Evolutionary conservation across 2,888 invertebrate genomes (phyloP).

Genomic region (Archips crataeganus): DNA sequence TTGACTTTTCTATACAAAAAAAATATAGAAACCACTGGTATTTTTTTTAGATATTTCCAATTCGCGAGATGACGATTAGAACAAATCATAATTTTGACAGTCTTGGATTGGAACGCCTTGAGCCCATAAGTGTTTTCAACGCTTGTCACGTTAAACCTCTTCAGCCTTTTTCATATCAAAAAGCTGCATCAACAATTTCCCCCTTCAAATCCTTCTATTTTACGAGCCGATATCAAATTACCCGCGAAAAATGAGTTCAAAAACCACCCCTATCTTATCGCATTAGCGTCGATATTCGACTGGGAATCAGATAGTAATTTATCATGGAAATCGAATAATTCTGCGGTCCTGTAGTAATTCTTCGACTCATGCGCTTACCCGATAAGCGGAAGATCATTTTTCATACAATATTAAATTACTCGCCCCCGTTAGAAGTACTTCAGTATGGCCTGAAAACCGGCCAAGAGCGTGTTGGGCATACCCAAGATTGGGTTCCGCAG

Average conservation of each 20-base stretch:
- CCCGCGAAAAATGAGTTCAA: neutral
- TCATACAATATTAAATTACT: constrained; percentile 22
- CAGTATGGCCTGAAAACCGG: no score
- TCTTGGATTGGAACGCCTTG: no score
- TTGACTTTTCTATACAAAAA: no score
- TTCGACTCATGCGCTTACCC: constrained; percentile 41
- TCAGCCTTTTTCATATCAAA: neutral
- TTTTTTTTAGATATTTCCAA: no score
- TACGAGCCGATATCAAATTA: neutral
- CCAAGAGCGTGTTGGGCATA: no score
- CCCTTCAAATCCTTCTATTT: neutral
- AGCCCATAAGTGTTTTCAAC: no score
- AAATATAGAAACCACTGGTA: no score
- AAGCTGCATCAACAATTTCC: neutral
- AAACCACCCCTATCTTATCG: neutral
- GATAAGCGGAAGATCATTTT: constrained; percentile 48
- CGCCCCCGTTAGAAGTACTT: no score
- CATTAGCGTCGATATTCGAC: neutral
- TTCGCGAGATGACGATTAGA: no score
- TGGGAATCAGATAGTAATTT: constrained; percentile 47
- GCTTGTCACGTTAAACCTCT: neutral
- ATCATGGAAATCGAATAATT: constrained; percentile 58
- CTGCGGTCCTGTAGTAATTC: constrained; percentile 53
- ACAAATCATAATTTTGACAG: no score
- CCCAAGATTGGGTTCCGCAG: no score